A percentile compares a stretch with the other conserved stretches of the same genome.
phyloP scores from a whole-genome alignment of 2,888 invertebrate genomes.

The Hesperia comma region DNA sequence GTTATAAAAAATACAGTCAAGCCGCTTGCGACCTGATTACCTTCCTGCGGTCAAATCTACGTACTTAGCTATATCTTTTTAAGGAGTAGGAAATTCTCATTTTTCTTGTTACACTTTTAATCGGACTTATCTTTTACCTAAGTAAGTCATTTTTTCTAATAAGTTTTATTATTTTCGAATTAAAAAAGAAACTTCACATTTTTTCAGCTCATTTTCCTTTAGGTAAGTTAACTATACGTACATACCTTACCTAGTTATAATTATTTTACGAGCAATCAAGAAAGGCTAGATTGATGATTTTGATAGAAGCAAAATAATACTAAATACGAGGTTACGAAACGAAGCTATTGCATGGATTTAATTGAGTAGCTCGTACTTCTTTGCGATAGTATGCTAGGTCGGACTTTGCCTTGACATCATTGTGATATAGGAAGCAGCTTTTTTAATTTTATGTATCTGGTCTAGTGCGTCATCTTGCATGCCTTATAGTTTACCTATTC shows the following conservation, averaged over 20 bases:
- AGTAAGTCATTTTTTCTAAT: too few relatives aligned
- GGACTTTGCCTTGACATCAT: constrained; percentile 23
- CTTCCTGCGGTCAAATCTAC: constrained; percentile 7
- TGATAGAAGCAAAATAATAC: constrained; percentile 16
- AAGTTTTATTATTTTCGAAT: too few relatives aligned
- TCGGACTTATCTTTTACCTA: too few relatives aligned
- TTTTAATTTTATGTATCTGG: constrained; percentile 29
- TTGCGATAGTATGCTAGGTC: constrained; percentile 25
- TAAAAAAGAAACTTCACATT: too few relatives aligned
- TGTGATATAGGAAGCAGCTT: constrained; percentile 32
- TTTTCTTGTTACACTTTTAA: too few relatives aligned
- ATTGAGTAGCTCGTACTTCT: constrained; percentile 29
- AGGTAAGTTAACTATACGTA: too few relatives aligned
- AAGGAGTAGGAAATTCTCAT: too few relatives aligned
- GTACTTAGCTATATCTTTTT: neutral
- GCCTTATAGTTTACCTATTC: too few relatives aligned
- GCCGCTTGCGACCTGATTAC: constrained; percentile 22
- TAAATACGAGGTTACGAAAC: constrained; percentile 4
- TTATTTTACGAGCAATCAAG: neutral
- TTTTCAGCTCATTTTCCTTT: too few relatives aligned
- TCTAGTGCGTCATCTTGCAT: constrained; percentile 8
- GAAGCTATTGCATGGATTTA: constrained; percentile 30
- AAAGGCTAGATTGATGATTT: constrained; percentile 17
- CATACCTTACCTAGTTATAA: too few relatives aligned
- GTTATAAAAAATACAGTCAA: constrained; percentile 26